Percentiles rank a stretch among this genome's conserved stretches.
Evolutionary conservation across 2,888 invertebrate species (phyloP).

Genomic region (Ceramica pisi): DNA sequence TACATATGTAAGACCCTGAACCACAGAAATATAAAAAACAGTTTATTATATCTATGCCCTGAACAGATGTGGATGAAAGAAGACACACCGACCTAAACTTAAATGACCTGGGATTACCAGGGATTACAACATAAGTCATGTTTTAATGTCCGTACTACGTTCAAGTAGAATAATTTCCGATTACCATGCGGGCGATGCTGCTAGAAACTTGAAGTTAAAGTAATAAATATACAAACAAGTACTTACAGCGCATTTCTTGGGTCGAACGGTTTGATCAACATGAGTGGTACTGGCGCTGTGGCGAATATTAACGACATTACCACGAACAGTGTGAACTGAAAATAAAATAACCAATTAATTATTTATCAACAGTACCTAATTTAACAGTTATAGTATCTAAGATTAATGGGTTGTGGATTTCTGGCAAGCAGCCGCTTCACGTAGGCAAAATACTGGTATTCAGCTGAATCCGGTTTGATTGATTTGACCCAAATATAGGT

Average conservation of each 20-base stretch:
- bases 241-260: constrained; percentile 96
- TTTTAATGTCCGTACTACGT: neutral
- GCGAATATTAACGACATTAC: constrained; percentile 91
- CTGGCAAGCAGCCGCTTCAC: no score
- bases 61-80: neutral
- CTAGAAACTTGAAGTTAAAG: neutral
- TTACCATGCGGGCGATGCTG: neutral
- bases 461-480: no score
- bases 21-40: no score
- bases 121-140: neutral
- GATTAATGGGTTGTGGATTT: neutral
- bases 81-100: no score
- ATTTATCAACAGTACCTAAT: constrained; percentile 8
- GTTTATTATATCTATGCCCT: no score
- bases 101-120: no score
- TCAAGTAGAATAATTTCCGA: neutral
- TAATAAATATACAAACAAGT: constrained; percentile 37
- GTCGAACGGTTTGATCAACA: constrained; percentile 93
- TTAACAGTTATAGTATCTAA: no score
- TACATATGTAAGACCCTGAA: neutral
- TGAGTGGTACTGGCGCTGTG: constrained; percentile 93
- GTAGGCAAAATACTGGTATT: no score
- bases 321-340: constrained; percentile 91
- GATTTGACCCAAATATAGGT: no score
- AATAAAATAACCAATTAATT: constrained; percentile 52